A percentile compares a stretch with the other conserved stretches of the same genome.
These are phyloP conservation scores for Archocentrus centrarchus DNA, from an alignment of 2,113 vertebrate species.

Conservation along the genomic window DNA sequence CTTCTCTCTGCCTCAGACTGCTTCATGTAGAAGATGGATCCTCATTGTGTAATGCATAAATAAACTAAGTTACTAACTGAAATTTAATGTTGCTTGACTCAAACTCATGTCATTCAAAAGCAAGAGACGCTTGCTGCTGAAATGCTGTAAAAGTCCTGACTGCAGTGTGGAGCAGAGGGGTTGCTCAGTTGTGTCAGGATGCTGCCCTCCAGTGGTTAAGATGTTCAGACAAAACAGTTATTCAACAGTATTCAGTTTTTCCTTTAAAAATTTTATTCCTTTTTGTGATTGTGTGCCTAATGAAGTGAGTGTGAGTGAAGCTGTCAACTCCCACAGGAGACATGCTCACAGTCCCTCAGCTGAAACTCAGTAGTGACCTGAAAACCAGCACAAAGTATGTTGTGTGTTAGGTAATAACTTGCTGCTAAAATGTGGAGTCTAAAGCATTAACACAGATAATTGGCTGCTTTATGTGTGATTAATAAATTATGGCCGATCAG, in stretches of 20 bases:
- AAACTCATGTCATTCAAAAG: not conserved
- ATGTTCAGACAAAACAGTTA: not conserved
- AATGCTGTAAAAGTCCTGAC: not conserved
- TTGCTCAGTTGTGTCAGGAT: conserved; percentile 1
- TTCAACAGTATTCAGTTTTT: too few relatives aligned
- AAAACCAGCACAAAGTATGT: too few relatives aligned
- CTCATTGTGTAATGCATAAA: not conserved
- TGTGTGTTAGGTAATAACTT: not conserved
- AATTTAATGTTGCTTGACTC: not conserved
- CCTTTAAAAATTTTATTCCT: too few relatives aligned
- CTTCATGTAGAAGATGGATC: not conserved
- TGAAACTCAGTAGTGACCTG: too few relatives aligned
- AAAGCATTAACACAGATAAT: not conserved
- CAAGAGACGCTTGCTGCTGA: not conserved
- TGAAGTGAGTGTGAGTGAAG: conserved; percentile 1
- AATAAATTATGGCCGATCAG: not conserved
- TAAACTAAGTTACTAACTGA: not conserved
- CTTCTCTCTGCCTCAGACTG: not conserved
- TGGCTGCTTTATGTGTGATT: not conserved
- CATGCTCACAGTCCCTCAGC: too few relatives aligned
- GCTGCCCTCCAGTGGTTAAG: conserved; percentile 64
- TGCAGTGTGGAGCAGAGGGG: not conserved
- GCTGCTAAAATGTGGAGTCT: not conserved
- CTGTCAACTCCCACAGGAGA: not conserved
- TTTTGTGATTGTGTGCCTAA: not conserved